Evolutionary conservation across 2,113 vertebrate genomes (phyloP).

Genomic region (Siphamia tubifer): DNA sequence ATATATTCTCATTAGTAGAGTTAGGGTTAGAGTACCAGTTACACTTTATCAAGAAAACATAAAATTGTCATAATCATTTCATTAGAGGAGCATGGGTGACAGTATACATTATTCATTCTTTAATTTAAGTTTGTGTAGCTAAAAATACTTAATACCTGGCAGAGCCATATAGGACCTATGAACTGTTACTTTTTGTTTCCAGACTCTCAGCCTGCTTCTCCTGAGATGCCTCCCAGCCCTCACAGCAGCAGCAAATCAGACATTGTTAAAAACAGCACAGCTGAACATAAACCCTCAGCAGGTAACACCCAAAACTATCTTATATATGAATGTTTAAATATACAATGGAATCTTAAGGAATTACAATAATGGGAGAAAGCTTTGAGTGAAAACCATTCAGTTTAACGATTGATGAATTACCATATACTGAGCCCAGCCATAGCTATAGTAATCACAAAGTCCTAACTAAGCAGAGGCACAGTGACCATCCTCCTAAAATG

Average conservation of each 20-base stretch:
- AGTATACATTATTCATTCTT: neutral
- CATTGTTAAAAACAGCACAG: slow-evolving; percentile 1
- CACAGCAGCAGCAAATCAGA: slow-evolving; percentile 10
- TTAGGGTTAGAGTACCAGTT: no score
- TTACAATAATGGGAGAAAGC: no score
- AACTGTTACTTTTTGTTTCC: neutral
- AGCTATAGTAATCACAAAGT: no score
- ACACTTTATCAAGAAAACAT: no score
- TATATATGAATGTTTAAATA: neutral
- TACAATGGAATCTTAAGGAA: neutral
- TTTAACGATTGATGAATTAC: no score
- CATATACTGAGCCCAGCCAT: no score
- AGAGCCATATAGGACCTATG: neutral
- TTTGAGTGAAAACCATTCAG: no score
- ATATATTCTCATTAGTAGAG: no score
- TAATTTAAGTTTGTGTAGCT: neutral
- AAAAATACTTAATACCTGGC: neutral
- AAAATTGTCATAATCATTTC: no score
- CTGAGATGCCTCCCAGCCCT: slow-evolving; percentile 12
- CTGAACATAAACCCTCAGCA: slow-evolving; percentile 12
- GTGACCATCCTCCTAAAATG: no score
- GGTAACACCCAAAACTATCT: slow-evolving; percentile 15
- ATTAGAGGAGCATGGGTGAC: no score
- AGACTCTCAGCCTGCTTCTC: slow-evolving; percentile 33
- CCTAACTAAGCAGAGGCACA: no score